Base-by-base conservation (phyloP, 2,888 invertebrate species). In the Drosophila multiciliata region DNA sequence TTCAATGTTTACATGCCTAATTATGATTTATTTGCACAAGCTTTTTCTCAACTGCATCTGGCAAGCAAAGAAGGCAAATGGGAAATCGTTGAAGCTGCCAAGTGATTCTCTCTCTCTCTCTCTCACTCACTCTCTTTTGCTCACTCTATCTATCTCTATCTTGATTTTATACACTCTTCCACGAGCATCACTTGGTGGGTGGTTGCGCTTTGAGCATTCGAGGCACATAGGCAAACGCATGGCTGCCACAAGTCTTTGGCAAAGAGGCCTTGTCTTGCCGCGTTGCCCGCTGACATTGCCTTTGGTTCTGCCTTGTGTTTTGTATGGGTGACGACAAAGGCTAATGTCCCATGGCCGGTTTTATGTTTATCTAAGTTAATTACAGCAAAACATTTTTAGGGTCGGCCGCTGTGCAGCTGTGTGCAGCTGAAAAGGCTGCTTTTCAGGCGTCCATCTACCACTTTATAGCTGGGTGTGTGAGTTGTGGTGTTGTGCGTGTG, bases 351-450 rank as follows among this genome's bases (percentile, higher is more conserved):
- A 73, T 77, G 71, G 75, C 55, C 55, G 60, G 68, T 63, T 73
- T 76, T 74, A 78, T 87, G 90, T 87, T 87, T 90, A 90, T 88
- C 89, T 88, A 82, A 87, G 90, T 90, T 90, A 88, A 87, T 87
- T 87, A 90, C 90, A 87, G 76, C 86, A 90, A 87, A 87, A 90
- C 89, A 85, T 79, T 87, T 81, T 88, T 79, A 82, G 83, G 88
- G 72, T 81, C 69, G 75, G n/a, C 15, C 42, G 23, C 23, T 36
- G 54, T 54, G 79, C 80, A 81, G 82, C 70, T 81, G 82, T 52
- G 62, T 74, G 67, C 69, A 73, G 73, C 63, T 72, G 49, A 55
- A 73, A 62, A 67, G 61, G 54, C 55, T 48, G 63, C 12, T 72
- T 65, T 69, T 66, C 65, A 76, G 69, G 76, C 73, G 80, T 76